phyloP scores from a whole-genome alignment of 1,140 invertebrate genomes.

The Epicauta chinensis region DNA sequence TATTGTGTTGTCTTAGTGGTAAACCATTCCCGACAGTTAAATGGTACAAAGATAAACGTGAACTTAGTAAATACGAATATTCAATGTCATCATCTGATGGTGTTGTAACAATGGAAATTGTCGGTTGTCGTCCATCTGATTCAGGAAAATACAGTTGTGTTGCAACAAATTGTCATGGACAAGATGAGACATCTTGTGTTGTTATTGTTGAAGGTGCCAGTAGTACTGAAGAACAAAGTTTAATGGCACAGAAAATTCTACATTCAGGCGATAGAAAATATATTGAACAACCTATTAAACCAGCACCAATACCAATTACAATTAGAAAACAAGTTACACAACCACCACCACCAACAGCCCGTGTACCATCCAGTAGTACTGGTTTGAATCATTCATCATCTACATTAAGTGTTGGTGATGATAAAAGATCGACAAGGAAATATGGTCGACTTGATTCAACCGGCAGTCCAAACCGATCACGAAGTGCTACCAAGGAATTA shows the following conservation, averaged over 20 bases:
- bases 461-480: slow-evolving; percentile 70
- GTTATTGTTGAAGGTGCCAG: slow-evolving; percentile 94
- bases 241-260: slow-evolving; percentile 77
- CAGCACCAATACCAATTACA: slow-evolving; percentile 63
- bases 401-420: slow-evolving; percentile 36
- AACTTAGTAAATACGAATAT: slow-evolving; percentile 86
- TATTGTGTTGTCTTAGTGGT: slow-evolving; percentile 93
- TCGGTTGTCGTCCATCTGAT: slow-evolving; percentile 88
- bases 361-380: background rate
- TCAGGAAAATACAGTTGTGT: slow-evolving; percentile 93
- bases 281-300: slow-evolving; percentile 73
- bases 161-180: slow-evolving; percentile 87
- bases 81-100: slow-evolving; percentile 85
- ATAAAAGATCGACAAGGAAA: slow-evolving; percentile 59
- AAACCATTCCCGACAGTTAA: slow-evolving; percentile 87
- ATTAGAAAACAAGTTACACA: slow-evolving; percentile 48
- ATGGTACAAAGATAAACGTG: slow-evolving; percentile 90
- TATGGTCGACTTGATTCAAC: slow-evolving; percentile 67
- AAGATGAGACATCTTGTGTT: slow-evolving; percentile 90
- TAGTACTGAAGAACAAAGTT: slow-evolving; percentile 69
- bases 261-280: slow-evolving; percentile 80
- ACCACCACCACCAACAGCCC: slow-evolving; percentile 30
- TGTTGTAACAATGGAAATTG: slow-evolving; percentile 94
- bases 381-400: slow-evolving; percentile 35
- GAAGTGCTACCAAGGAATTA: slow-evolving; percentile 85